A percentile compares a stretch with the other conserved stretches of the same genome.
Conservation (phyloP, 2,888 invertebrate genomes). For the Lepidonotus clava region DNA sequence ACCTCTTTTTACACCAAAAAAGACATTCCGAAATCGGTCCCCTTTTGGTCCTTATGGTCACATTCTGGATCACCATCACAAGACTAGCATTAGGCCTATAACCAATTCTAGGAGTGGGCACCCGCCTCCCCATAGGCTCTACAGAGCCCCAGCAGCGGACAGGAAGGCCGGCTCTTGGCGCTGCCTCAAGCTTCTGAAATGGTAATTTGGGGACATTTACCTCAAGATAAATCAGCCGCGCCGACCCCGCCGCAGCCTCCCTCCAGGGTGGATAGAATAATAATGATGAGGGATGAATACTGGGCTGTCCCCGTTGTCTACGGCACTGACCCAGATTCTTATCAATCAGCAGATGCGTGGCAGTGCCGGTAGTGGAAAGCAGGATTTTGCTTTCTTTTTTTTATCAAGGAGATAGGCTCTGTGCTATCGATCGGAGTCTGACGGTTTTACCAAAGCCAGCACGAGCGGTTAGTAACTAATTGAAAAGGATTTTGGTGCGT, state of each 20-base stretch:
- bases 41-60: too few species aligned
- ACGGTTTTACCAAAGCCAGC: too few species aligned
- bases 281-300: conserved; percentile 42
- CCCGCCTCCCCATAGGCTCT: too few species aligned
- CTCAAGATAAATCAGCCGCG: conserved; percentile 19
- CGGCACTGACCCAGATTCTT: conserved; percentile 39
- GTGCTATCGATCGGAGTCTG: too few species aligned
- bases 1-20: too few species aligned
- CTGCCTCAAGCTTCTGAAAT: conserved; percentile 33
- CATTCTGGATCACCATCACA: too few species aligned
- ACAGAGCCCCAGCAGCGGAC: too few species aligned
- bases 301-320: not conserved
- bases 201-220: conserved; percentile 52
- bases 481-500: too few species aligned
- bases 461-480: too few species aligned
- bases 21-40: too few species aligned
- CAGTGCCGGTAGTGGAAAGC: not conserved
- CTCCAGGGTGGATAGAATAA: conserved; percentile 19
- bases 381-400: not conserved
- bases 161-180: not conserved
- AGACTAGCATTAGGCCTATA: too few species aligned
- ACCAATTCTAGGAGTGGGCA: too few species aligned
- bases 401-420: not conserved
- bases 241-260: not conserved
- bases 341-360: not conserved